Percentiles rank a stretch among this genome's conserved stretches.
Conservation (phyloP, 2,888 invertebrate species). For the Hemaris fuciformis region DNA sequence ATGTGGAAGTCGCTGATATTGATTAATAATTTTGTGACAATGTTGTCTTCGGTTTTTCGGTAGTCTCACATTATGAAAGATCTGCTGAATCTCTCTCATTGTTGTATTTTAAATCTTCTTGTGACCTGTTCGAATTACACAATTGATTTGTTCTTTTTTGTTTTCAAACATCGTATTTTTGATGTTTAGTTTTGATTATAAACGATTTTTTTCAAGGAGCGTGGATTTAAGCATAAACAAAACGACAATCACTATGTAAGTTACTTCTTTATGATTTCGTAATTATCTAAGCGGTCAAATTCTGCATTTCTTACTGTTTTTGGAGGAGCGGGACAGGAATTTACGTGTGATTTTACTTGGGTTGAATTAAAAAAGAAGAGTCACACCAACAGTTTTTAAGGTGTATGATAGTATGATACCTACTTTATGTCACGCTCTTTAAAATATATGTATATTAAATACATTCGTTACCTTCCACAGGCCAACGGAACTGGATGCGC, state of each 20-base stretch:
- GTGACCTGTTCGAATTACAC: no score
- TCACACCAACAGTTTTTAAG: no score
- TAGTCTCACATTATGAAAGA: no score
- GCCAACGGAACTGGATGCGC: conserved; percentile 96
- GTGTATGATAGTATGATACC: no score
- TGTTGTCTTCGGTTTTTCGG: neutral
- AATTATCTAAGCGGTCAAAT: neutral
- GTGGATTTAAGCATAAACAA: neutral
- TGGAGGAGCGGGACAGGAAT: no score
- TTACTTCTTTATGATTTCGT: neutral
- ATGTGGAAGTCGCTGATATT: conserved; percentile 46
- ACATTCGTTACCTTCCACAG: conserved; percentile 69
- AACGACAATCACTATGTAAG: neutral
- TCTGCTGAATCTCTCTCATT: neutral
- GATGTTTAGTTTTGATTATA: no score
- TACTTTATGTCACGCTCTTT: neutral
- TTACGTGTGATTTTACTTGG: no score
- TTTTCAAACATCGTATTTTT: neutral
- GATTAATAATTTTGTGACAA: conserved; percentile 35
- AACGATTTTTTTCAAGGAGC: neutral
- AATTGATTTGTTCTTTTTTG: neutral
- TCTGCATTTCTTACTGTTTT: no score
- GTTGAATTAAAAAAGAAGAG: no score
- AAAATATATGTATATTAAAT: neutral
- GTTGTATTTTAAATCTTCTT: no score